These are phyloP conservation scores for Lepidochitona cinerea DNA, from an alignment of 2,888 invertebrate species.

Conservation along the genomic window DNA sequence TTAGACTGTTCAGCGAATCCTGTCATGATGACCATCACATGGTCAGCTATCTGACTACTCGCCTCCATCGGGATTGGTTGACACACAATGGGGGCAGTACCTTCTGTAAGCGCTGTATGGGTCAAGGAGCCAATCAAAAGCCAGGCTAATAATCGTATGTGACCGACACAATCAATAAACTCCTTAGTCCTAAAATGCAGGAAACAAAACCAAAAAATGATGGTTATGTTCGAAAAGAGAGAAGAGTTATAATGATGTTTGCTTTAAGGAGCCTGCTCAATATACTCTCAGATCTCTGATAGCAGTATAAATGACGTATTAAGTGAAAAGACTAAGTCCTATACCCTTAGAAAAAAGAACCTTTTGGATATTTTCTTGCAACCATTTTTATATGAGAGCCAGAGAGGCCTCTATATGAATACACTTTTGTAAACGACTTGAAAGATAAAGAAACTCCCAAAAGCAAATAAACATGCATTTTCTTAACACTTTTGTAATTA, in stretches of 20 bases:
- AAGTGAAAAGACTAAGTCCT: no score
- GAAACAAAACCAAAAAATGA: neutral
- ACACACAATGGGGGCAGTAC: constrained; percentile 67
- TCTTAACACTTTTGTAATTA: no score
- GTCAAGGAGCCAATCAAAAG: constrained; percentile 93
- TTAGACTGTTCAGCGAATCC: constrained; percentile 97
- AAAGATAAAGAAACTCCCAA: no score
- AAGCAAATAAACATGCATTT: no score
- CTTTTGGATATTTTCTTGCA: no score
- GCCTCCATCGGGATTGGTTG: constrained; percentile 96
- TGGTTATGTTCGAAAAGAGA: neutral
- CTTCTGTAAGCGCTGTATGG: constrained; percentile 79
- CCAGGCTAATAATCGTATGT: constrained; percentile 96
- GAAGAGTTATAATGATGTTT: neutral
- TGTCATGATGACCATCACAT: constrained; percentile 95
- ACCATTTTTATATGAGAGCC: no score
- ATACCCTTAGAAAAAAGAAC: no score
- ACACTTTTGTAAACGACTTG: no score
- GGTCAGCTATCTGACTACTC: constrained; percentile 96
- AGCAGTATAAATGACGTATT: no score
- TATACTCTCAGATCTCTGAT: no score
- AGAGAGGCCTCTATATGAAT: no score
- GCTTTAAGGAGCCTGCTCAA: no score
- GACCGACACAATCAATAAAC: constrained; percentile 91
- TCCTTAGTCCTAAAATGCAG: constrained; percentile 91